Evolutionary conservation across 2,888 invertebrate genomes (phyloP).

Genomic region (Thereva nobilitata): DNA sequence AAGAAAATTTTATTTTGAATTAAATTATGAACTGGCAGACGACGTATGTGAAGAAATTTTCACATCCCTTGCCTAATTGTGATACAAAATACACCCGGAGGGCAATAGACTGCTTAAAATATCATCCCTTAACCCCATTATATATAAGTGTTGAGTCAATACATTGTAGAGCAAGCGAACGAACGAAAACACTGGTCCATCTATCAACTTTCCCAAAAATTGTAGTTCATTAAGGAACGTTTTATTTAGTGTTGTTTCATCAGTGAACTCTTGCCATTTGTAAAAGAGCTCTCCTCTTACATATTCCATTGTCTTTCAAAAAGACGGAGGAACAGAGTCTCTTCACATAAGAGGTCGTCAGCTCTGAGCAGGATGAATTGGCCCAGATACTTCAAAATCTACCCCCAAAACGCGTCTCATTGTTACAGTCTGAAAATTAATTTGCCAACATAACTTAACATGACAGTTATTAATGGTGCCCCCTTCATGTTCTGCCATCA

Average conservation of each 20-base stretch:
- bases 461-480: slow-evolving; percentile 30
- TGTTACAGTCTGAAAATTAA: slow-evolving; percentile 23
- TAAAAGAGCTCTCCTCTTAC: not conserved
- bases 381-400: slow-evolving; percentile 21
- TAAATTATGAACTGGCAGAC: no score
- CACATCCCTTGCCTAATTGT: no score
- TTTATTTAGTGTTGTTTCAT: slow-evolving; percentile 31
- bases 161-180: no score
- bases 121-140: no score
- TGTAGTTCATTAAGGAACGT: slow-evolving; percentile 24
- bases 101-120: no score
- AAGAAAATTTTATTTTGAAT: no score
- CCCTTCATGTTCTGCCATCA: slow-evolving; percentile 3
- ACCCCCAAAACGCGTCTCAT: slow-evolving; percentile 14
- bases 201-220: slow-evolving; percentile 24
- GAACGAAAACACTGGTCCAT: not conserved
- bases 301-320: slow-evolving; percentile 11
- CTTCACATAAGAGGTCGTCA: slow-evolving; percentile 31
- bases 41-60: no score
- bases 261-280: slow-evolving; percentile 15
- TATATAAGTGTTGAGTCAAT: no score
- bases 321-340: slow-evolving; percentile 8
- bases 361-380: slow-evolving; percentile 18
- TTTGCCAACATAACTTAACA: slow-evolving; percentile 31
- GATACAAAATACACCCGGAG: no score